Base-by-base conservation (phyloP, 1,140 invertebrate genomes). In the Heliconius hewitsoni region DNA sequence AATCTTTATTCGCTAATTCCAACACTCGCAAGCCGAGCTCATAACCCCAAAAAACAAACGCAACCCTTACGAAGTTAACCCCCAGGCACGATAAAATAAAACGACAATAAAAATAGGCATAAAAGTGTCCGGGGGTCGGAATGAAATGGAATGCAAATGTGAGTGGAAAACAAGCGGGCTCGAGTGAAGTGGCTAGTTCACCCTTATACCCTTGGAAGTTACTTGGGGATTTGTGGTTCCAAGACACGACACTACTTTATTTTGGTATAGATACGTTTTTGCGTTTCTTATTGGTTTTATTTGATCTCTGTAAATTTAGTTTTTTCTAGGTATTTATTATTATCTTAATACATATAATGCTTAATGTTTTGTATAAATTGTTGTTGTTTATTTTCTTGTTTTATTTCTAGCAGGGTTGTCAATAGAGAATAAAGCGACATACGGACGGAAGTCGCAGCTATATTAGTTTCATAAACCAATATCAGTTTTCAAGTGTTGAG, bases 71-170 rank as follows among this genome's bases (percentile, higher is more conserved):
- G 30, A 81, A 82, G 79, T 81, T 83, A 81, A 83, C 83, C 83
- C 85, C 42, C 83, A 78, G 57, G 73, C 60, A 80, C 82, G 87
- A 91, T 91, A 90, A 91, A 91, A 90, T 91, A 91, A 91, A 92
- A 89, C 82, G 82, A 90, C 89, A 90, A 85, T 92, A 90, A 92
- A 91, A 86, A 86, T 75, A 79, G 86, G 83, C 83, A 88, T 87
- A 85, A 90, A 89, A 90, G 84, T 88, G 87, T 87, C 87, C 87
- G 84, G 79, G 82, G 81, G 66, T 79, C 78, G 74, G 89, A 92
- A 92, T 91, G 89, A 92, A 92, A 92, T 92, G 90, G 88, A 90
- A 92, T 92, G 91, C 90, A 92, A 92, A 92, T 92, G 89, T 89
- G 82, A 81, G 81, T 80, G 83, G 82, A 83, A 87, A 85, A 82